These are phyloP conservation scores for Drosophila mettleri DNA, from an alignment of 2,888 invertebrate genomes.

Conservation along the genomic window DNA sequence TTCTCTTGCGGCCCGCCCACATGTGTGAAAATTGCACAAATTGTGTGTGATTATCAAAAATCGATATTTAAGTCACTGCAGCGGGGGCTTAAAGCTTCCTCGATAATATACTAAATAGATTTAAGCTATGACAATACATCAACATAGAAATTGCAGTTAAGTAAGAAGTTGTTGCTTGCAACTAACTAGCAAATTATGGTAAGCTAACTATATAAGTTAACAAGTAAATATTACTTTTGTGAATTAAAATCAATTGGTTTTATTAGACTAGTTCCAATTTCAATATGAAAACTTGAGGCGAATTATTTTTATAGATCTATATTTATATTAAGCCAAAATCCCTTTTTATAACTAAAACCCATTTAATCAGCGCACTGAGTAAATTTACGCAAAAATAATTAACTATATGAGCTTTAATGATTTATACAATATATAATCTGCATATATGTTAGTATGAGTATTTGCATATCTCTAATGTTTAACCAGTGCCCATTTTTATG, in stretches of 20 bases:
- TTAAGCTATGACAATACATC: not conserved
- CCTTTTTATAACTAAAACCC: not conserved
- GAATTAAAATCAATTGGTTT: not conserved
- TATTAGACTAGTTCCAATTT: not conserved
- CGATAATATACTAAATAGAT: too few relatives aligned
- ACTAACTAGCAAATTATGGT: not conserved
- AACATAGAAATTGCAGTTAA: too few relatives aligned
- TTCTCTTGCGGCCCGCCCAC: constrained; percentile 4
- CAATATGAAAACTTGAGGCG: too few relatives aligned
- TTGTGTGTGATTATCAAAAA: constrained; percentile 20
- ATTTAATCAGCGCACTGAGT: not conserved
- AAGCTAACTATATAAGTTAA: not conserved
- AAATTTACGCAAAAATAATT: constrained; percentile 8
- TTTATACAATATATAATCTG: not conserved
- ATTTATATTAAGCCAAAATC: not conserved
- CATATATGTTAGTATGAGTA: not conserved
- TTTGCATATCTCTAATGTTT: constrained; percentile 45
- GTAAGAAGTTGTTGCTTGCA: too few relatives aligned
- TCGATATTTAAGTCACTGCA: not conserved
- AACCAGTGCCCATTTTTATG: constrained; percentile 59
- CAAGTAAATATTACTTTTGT: not conserved
- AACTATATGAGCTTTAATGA: constrained; percentile 22
- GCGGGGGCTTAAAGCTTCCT: not conserved
- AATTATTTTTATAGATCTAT: not conserved
- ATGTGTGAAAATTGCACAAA: constrained; percentile 55